Evolutionary conservation across 2,888 invertebrate genomes (phyloP), one percentile per base, ranked within the genome.

Genomic region (Drosophila cracens): DNA sequence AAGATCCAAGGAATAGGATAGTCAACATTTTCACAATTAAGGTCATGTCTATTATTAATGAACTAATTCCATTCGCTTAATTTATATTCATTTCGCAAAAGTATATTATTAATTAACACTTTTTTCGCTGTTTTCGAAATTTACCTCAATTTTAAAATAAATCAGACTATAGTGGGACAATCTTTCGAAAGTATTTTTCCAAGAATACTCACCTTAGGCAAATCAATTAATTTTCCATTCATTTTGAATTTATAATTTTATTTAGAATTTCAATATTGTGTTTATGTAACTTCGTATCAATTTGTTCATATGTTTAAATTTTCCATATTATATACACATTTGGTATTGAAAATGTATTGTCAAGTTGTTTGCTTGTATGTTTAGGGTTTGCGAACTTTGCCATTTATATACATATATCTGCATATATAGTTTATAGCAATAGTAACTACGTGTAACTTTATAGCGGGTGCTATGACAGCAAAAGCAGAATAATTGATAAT

Each of bases 291-390:
- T 76, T 69, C 46, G 43, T 65, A 48, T 73, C 33, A 49, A 31
- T 64, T 70, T 48, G 25, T 34, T 40, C 51, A n/a, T 51, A n/a
- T 51, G 25, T 51, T 59, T 36, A 36, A 18, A 27, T 51, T 65
- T 33, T 62, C 46, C 27, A 58, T 70, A 64, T 43, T 54, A 38
- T 49, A 10, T 81, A 79, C 88, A 88, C 83, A 86, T 89, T 82
- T 82, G 81, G 79, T 87, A 80, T 79, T 84, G 62, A 81, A 83
- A 71, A 84, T 88, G 91, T 91, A 91, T 91, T 91, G 91, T 91
- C 90, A 89, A 85, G 82, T 91, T 56, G 81, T 89, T 83, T 87
- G 77, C 86, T 81, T 76, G 46, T 65, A 69, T 70, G 57, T 76
- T 58, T 68, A 74, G 57, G 75, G 46, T 67, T 56, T 60, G 64